Base-by-base conservation (phyloP, 2,113 vertebrate species). In the Romanogobio albipinnatus region DNA sequence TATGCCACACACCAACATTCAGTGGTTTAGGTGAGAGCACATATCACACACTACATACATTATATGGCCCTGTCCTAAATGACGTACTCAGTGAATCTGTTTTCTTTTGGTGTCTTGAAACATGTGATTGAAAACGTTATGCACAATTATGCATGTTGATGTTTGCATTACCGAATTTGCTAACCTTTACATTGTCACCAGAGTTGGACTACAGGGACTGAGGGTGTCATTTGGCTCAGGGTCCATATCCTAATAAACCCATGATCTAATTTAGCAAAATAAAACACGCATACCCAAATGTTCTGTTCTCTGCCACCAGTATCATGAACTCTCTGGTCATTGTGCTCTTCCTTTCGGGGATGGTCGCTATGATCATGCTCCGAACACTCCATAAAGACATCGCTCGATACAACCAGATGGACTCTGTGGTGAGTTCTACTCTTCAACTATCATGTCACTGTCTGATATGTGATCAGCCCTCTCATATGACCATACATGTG, bases 281-380 rank as follows among this genome's bases (percentile, higher is more conserved):
- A 24, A 75, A 29, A 51, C 13, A 45, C 4, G 5, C 3, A 36
- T 56, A 0, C 51, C 39, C 5, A 53, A 10, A 8, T 77, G 47
- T 73, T 36, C 11, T 17, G 22, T 79, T 71, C 19, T 78, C 64
- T 68, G 53, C 53, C 51, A 36, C 1, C 88, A 98, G 97, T 91
- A 99, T 98, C 81, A 98, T 98, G 97, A 99, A 99, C 94, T 99
- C 97, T 1, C 84, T 99, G 90, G 97, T 99, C 85, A 99, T 99
- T 79, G 97, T 99, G 68, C 95, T 99, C 76, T 99, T 99, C 92
- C 92, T 98, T 11, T 99, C 97, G 88, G 97, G 97, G 82, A 98
- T 97, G 97, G 96, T 98, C 75, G 97, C 97, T 43, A 98, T 98
- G 97, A 98, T 97, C 88, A 96, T 98, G 96, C 85, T 98, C 84